Percentiles rank a stretch among this genome's conserved stretches.
Conservation (phyloP, 2,113 vertebrate genomes). For the Laticauda colubrina region DNA sequence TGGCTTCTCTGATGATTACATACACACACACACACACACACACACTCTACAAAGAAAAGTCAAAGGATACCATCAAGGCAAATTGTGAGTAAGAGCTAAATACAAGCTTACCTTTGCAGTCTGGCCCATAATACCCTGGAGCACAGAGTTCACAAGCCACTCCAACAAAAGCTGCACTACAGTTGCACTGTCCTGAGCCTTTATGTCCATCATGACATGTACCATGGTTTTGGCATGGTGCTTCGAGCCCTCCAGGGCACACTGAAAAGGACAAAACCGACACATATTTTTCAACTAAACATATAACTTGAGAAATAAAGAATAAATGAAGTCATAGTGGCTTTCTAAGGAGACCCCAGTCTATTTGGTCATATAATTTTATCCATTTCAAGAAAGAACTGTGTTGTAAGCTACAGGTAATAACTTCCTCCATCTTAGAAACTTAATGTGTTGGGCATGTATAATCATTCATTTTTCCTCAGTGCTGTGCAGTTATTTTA, state of each 20-base stretch:
- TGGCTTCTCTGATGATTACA: too few relatives aligned
- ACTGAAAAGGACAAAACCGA: conserved; percentile 63
- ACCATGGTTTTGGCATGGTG: conserved; percentile 77
- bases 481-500: neutral
- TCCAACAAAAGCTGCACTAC: conserved; percentile 77
- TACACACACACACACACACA: too few relatives aligned
- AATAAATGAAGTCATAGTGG: neutral
- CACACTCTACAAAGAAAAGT: neutral
- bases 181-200: conserved; percentile 78
- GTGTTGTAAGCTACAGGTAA: neutral
- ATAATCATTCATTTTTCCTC: neutral
- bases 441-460: too few relatives aligned
- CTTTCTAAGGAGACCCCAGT: neutral
- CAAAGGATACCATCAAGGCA: neutral
- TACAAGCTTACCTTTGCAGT: conserved; percentile 78
- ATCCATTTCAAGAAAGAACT: neutral
- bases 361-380: neutral
- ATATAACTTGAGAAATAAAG: neutral
- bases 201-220: conserved; percentile 73
- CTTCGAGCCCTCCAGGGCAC: conserved; percentile 84
- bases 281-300: neutral
- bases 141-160: conserved; percentile 81
- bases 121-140: conserved; percentile 72
- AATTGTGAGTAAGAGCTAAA: neutral
- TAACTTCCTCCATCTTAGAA: neutral